Evolutionary conservation across 2,113 vertebrate species (phyloP), one percentile per base, ranked within the genome.

Genomic region (Agapornis roseicollis): DNA sequence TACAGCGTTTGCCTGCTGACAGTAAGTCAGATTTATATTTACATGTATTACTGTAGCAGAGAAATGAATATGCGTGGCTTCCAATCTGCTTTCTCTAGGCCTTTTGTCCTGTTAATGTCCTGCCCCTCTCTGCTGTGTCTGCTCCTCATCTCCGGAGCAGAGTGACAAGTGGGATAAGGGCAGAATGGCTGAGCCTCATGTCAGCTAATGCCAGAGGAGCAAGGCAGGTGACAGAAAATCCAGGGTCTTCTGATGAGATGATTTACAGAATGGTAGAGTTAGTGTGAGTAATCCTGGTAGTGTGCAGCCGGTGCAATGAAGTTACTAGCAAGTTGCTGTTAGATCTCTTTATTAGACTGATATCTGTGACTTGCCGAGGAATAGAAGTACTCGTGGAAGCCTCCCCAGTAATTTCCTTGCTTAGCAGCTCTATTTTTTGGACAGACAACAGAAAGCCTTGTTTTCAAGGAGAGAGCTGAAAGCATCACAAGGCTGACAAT

Each of bases 381-480:
- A 50, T 73, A 24, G 64, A 80, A 88, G 50, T 25, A 23, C 41
- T 76, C 77, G 42, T 0, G 9, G 71, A 93, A 80, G 37, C 74
- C 53, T 95, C 93, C 56, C 44, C 49, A 66, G 63, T 39, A 44
- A 85, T 94, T 83, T 88, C 55, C 79, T 69, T 77, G 37, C 49
- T 85, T 82, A 91, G 81, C 37, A 89, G 37, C 37, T 70, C 55
- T 80, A 7, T n/a, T 27, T 70, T 91, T 70, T 85, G 78, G 66
- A 90, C 91, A 90, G 42, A 55, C n/a, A 94, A 77, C 76, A 93
- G 78, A 89, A 91, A 80, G 29, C 37, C 50, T 53, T 83, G 37
- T 80, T 68, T 94, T 95, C 50, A 73, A 5, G 13, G 23, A 72
- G n/a, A 72, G 37, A 64, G 41, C 46, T 93, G 82, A 95, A 94